Percentiles rank a stretch among this genome's conserved stretches.
Evolutionary conservation across 2,113 vertebrate genomes (phyloP).

Genomic region (Cololabis saira): DNA sequence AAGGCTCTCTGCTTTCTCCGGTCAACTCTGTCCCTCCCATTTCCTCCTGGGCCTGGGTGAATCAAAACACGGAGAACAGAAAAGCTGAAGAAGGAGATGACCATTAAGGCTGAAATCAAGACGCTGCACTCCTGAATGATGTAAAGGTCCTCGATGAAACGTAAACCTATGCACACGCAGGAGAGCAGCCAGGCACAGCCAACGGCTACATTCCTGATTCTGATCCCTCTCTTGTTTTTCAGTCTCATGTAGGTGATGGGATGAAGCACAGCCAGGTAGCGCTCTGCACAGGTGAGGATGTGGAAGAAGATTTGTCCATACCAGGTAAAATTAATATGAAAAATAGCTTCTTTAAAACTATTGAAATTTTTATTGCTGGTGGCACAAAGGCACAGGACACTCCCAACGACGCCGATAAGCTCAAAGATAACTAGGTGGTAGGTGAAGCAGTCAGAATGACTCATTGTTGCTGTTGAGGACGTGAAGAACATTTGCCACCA

Average conservation of each 20-base stretch:
- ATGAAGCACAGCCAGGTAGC: too few relatives aligned
- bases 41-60: conserved; percentile 12
- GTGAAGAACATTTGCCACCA: background rate
- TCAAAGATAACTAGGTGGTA: conserved; percentile 4
- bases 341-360: too few relatives aligned
- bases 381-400: background rate
- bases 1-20: conserved; percentile 2
- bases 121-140: background rate
- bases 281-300: too few relatives aligned
- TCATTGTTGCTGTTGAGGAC: background rate
- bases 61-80: conserved; percentile 19
- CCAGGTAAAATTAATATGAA: background rate
- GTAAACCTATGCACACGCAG: background rate
- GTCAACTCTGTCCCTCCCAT: background rate
- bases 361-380: too few relatives aligned
- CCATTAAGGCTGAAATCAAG: background rate
- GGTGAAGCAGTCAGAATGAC: too few relatives aligned
- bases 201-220: background rate
- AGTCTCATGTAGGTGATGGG: too few relatives aligned
- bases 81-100: conserved; percentile 8
- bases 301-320: conserved; percentile 2
- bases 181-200: background rate
- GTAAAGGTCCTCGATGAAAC: background rate
- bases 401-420: background rate
- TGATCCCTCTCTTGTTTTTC: too few relatives aligned